Base-by-base conservation (phyloP, 2,797 vertebrate species). In the Arctocebus calabarensis region DNA sequence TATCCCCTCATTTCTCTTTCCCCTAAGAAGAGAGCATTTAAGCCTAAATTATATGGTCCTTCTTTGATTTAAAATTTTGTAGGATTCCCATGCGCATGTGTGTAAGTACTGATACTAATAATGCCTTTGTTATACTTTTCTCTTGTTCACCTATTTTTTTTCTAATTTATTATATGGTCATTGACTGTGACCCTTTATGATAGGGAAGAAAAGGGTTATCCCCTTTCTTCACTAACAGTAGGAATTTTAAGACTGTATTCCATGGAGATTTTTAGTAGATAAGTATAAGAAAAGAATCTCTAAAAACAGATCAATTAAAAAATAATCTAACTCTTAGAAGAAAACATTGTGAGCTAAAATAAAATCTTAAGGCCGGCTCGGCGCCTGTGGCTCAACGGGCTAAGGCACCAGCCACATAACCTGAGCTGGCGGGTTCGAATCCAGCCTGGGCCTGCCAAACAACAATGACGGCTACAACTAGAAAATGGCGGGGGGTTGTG, bases 231-330 rank as follows among this genome's bases (percentile, higher is more conserved):
- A 7, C 13, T 13, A 43, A 73, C 13, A 17, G 25, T 40, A 37
- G 7, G 55, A 88, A 95, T 64, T 59, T 92, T 74, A 90, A 93
- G 85, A 37, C 12, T 61, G 4, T 37, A 61, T 84, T 52, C 32
- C 25, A 23, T 62, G 29, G 17, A 2, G 3, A 74, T 74, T 90
- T 91, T 88, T 74, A 71, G 27, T 84, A 37, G 66, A 57, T 64
- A 92, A 82, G 43, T 37, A 78, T 86, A 93, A 88, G 22, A 88
- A 88, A 88, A 62, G 2, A 22, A 25, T 43, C 11, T 77, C 34
- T 48, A 71, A 87, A 85, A 84, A 16, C 6, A 83, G 93, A 25
- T 25, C 27, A 81, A 90, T 92, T 81, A 73, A 94, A 91, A 55
- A 88, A 14, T 59, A 87, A 77, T 77, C 91, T 27, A 90, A 91